These are phyloP conservation scores for Lethocerus indicus DNA, from an alignment of 1,140 invertebrate species.

Conservation along the genomic window DNA sequence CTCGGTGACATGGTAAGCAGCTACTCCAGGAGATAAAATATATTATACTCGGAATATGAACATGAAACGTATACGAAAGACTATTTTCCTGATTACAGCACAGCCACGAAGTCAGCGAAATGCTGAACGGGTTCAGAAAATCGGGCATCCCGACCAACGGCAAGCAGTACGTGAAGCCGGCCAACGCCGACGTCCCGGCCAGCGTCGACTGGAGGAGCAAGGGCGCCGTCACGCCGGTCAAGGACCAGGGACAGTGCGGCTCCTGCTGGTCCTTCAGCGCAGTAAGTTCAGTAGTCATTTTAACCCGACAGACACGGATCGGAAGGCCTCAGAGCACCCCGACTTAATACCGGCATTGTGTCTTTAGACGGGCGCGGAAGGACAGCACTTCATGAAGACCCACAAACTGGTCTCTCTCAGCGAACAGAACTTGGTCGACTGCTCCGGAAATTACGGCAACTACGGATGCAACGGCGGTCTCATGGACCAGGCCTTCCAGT, in stretches of 20 bases:
- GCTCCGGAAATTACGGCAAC: constrained; percentile 77
- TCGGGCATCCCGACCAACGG: background rate
- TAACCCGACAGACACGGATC: constrained; percentile 34
- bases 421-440: constrained; percentile 96
- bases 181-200: constrained; percentile 51
- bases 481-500: constrained; percentile 85
- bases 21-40: background rate
- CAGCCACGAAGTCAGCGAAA: constrained; percentile 58
- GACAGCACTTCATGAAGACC: constrained; percentile 76
- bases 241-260: constrained; percentile 62
- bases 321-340: constrained; percentile 26
- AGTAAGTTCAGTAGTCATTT: constrained; percentile 43
- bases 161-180: constrained; percentile 50
- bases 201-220: constrained; percentile 39
- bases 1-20: background rate
- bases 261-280: constrained; percentile 89
- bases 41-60: background rate
- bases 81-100: constrained; percentile 28
- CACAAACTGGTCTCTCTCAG: constrained; percentile 76
- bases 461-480: constrained; percentile 90
- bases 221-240: constrained; percentile 43
- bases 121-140: constrained; percentile 65
- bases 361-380: constrained; percentile 78
- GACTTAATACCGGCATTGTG: constrained; percentile 17
- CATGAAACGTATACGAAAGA: background rate